A percentile compares a stretch with the other conserved stretches of the same genome.
Conservation (phyloP, 2,113 vertebrate species). For the Hymenochirus boettgeri region DNA sequence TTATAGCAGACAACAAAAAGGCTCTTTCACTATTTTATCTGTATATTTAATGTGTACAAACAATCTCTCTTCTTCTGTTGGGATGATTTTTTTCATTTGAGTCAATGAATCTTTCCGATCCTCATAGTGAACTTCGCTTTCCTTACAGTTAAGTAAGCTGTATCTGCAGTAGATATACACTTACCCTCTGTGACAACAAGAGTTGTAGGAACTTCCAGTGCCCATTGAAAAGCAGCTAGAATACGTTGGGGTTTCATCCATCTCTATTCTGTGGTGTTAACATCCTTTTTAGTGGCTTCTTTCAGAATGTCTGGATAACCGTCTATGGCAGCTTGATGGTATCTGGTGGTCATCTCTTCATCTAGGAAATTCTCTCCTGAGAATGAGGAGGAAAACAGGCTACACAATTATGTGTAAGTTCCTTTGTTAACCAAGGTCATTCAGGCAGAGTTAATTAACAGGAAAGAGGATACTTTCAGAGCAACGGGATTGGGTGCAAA, state of each 20-base stretch:
- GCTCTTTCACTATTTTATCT: no score
- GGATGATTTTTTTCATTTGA: no score
- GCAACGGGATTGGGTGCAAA: conserved; percentile 56
- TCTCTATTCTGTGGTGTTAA: conserved; percentile 84
- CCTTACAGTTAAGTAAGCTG: no score
- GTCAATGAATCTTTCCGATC: no score
- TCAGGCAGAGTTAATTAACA: conserved; percentile 44
- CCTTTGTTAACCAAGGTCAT: background rate
- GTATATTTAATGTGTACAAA: no score
- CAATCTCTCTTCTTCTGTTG: no score
- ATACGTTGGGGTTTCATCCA: conserved; percentile 94
- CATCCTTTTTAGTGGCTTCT: conserved; percentile 87
- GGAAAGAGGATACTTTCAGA: background rate
- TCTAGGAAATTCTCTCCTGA: background rate
- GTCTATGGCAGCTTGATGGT: conserved; percentile 90
- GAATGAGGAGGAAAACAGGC: no score
- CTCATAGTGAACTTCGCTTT: no score
- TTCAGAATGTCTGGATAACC: conserved; percentile 86
- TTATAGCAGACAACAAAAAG: no score
- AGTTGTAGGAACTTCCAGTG: conserved; percentile 88
- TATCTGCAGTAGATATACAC: no score
- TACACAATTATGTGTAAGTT: no score
- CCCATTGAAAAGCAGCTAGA: conserved; percentile 87
- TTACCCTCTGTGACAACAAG: conserved; percentile 89
- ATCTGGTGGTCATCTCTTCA: conserved; percentile 89